Conservation (phyloP, 2,113 vertebrate species). For the Haplochromis vanheusdeni region DNA sequence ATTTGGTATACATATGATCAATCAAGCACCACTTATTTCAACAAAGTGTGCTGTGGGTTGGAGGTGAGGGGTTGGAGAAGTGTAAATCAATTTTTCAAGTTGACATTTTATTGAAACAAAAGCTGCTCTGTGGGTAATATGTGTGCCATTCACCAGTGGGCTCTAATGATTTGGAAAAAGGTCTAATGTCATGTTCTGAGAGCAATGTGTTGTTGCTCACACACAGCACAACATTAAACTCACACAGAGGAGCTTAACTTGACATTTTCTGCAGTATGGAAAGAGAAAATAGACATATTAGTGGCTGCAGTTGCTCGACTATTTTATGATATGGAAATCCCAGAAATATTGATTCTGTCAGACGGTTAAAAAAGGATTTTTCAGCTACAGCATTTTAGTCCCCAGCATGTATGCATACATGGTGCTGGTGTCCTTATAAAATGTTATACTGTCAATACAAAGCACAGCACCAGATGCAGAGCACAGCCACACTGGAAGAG, state of each 20-base stretch:
- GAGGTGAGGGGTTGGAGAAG: neutral
- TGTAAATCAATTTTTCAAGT: neutral
- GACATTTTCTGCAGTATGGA: neutral
- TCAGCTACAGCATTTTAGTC: neutral
- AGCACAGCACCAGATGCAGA: neutral
- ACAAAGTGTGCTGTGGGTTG: neutral
- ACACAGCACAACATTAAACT: neutral
- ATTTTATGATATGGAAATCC: neutral
- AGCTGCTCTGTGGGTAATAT: neutral
- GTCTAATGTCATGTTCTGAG: slow-evolving; percentile 1
- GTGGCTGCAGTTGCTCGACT: neutral
- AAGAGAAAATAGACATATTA: neutral
- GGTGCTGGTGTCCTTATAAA: neutral
- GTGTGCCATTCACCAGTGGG: neutral
- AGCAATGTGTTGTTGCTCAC: neutral
- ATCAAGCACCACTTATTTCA: neutral
- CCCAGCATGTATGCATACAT: neutral
- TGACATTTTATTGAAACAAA: slow-evolving; percentile 19
- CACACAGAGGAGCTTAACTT: neutral
- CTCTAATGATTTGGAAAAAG: slow-evolving; percentile 15
- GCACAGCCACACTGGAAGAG: neutral
- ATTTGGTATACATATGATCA: neutral
- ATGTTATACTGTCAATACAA: neutral
- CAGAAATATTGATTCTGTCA: neutral
- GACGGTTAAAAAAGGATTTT: neutral